phyloP scores from a whole-genome alignment of 2,113 vertebrate species.

The Cyprinodon variegatus region DNA sequence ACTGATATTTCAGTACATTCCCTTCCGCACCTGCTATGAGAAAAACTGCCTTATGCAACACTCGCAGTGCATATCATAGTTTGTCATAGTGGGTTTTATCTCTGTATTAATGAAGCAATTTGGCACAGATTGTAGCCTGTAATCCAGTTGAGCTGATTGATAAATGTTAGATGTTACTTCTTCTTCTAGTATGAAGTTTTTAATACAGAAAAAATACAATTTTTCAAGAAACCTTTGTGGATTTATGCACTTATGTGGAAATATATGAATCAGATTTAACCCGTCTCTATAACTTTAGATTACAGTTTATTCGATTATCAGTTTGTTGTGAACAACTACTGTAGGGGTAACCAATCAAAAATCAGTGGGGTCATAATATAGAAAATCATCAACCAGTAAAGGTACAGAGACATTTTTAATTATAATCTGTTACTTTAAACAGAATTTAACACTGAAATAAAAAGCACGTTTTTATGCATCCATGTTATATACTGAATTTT shows the following conservation, averaged over 20 bases:
- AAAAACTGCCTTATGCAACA: constrained; percentile 28
- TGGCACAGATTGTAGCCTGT: not conserved
- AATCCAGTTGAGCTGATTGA: constrained; percentile 18
- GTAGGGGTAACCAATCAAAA: too few species aligned
- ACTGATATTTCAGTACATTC: constrained; percentile 38
- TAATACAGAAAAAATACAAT: too few species aligned
- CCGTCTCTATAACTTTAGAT: not conserved
- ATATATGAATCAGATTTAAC: not conserved
- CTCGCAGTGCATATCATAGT: constrained; percentile 16
- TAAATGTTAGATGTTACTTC: constrained; percentile 5
- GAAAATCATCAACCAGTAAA: too few species aligned
- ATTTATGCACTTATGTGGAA: not conserved
- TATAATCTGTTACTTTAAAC: too few species aligned
- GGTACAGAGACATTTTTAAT: too few species aligned
- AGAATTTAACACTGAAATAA: too few species aligned
- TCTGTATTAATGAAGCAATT: constrained; percentile 14
- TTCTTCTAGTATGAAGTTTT: too few species aligned
- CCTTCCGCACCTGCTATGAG: constrained; percentile 48
- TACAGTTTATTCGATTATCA: not conserved
- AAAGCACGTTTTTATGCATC: too few species aligned
- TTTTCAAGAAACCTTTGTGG: not conserved
- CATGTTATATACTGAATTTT: too few species aligned
- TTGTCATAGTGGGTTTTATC: constrained; percentile 26
- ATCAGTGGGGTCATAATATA: too few species aligned
- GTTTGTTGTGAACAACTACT: not conserved